Conservation (phyloP, 2,113 vertebrate genomes). For the Myotis davidii region DNA sequence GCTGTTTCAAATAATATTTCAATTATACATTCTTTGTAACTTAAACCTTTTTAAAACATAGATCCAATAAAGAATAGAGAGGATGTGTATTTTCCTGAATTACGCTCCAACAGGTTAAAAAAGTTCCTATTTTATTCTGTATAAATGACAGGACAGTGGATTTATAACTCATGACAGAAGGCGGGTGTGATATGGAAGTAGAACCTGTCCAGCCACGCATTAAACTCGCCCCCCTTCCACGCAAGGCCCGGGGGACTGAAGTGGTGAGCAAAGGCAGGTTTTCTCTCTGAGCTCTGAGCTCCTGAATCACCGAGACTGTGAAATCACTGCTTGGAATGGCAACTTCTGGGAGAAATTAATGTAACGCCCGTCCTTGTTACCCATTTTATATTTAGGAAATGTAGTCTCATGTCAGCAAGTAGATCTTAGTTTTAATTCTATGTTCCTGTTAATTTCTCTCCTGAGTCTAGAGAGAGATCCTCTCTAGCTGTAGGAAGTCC, state of each 20-base stretch:
- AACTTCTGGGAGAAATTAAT: not conserved
- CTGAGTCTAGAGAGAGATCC: not conserved
- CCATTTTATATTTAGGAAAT: not conserved
- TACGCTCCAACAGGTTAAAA: not conserved
- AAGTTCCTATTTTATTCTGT: not conserved
- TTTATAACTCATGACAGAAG: not conserved
- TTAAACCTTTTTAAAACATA: not conserved
- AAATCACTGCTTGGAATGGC: not conserved
- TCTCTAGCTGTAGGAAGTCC: not conserved
- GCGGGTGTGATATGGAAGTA: not conserved
- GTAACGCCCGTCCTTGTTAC: fast-evolving
- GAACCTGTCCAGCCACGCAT: not conserved
- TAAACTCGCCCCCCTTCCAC: not conserved
- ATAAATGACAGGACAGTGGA: not conserved
- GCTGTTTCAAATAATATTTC: not conserved
- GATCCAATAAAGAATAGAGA: not conserved
- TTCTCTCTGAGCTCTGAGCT: not conserved
- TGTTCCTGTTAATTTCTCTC: not conserved
- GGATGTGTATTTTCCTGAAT: not conserved
- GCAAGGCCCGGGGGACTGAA: not conserved
- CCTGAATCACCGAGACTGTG: not conserved
- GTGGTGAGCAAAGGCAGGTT: not conserved
- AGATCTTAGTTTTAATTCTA: not conserved
- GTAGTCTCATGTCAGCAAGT: not conserved
- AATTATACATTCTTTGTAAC: not conserved